phyloP scores from a whole-genome alignment of 2,888 invertebrate species.

The Meganola albula region DNA sequence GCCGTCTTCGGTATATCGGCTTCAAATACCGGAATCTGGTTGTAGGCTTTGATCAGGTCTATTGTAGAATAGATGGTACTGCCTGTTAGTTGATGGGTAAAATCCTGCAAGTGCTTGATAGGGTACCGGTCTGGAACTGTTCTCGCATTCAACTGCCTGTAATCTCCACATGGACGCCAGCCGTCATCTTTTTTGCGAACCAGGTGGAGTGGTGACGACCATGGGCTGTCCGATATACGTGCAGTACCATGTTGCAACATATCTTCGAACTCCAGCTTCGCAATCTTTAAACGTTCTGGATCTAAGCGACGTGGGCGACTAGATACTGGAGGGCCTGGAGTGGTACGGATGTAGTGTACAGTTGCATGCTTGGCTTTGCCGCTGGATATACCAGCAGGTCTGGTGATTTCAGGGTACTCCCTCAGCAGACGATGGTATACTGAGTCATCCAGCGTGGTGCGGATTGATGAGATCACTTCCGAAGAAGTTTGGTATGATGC shows the following conservation, averaged over 20 bases:
- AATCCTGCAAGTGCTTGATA: conserved; percentile 4
- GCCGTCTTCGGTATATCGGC: conserved; percentile 14
- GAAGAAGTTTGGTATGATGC: conserved; percentile 2
- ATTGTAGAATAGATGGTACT: conserved; percentile 1
- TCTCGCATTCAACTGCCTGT: not conserved
- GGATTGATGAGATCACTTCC: conserved; percentile 11
- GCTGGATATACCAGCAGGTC: conserved; percentile 13
- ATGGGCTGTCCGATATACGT: not conserved
- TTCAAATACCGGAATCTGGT: not conserved
- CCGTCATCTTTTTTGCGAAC: conserved; percentile 1
- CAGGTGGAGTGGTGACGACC: conserved; percentile 2
- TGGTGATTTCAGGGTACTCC: conserved; percentile 15
- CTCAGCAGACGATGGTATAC: conserved; percentile 8
- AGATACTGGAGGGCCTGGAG: conserved; percentile 28
- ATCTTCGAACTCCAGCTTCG: conserved; percentile 30
- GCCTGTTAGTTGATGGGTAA: not conserved
- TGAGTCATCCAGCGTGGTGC: conserved; percentile 9
- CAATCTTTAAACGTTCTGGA: conserved; percentile 30
- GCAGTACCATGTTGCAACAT: conserved; percentile 28
- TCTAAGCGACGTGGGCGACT: conserved; percentile 31
- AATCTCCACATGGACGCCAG: conserved; percentile 3
- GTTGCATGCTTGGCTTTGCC: conserved; percentile 14
- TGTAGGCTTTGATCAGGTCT: conserved; percentile 5
- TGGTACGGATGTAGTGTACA: conserved; percentile 24
- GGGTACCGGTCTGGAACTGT: conserved; percentile 4